Evolutionary conservation across 2,797 vertebrate species (phyloP).

Genomic region (Dallia pectoralis): DNA sequence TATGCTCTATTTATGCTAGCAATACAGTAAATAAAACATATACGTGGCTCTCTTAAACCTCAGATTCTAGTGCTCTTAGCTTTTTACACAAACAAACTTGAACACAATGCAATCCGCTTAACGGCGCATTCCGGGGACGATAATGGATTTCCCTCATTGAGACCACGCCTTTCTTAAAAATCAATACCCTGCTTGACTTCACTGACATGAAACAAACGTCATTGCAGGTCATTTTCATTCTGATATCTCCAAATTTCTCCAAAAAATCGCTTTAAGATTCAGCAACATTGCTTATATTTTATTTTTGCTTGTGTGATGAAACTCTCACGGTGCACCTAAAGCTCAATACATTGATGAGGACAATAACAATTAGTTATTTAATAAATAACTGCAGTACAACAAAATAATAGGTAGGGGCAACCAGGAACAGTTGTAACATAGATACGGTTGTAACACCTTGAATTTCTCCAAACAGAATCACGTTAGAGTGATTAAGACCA

Average conservation of each 20-base stretch:
- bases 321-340: not conserved
- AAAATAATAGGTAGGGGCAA: not conserved
- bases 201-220: not conserved
- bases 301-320: not conserved
- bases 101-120: no score
- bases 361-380: conserved; percentile 13
- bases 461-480: no score
- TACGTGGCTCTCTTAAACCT: no score
- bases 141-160: no score
- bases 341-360: not conserved
- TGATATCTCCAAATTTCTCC: not conserved
- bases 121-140: no score
- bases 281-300: not conserved
- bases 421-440: no score
- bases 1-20: no score
- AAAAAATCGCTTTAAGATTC: not conserved
- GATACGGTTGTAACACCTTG: no score
- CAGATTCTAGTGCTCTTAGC: no score
- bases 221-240: not conserved
- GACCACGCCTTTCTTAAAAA: not conserved
- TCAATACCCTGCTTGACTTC: not conserved
- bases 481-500: no score
- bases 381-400: conserved; percentile 13
- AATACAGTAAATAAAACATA: no score
- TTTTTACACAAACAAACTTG: no score